These are phyloP conservation scores for Venturia canescens DNA, from an alignment of 1,140 invertebrate genomes.

Conservation along the genomic window DNA sequence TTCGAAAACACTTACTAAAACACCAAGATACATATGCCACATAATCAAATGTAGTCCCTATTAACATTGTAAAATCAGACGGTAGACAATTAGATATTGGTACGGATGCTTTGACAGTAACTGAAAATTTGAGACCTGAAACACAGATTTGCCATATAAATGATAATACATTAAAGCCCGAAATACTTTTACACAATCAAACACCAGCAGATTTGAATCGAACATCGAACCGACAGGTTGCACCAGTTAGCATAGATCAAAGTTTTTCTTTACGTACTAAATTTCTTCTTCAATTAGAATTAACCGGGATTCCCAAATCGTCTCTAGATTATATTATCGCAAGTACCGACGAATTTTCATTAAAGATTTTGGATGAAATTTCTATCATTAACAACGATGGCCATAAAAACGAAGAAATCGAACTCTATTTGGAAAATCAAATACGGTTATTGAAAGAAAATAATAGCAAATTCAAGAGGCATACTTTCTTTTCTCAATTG, in stretches of 20 bases:
- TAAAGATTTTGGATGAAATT: neutral
- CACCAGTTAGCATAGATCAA: neutral
- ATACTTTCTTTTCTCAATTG: neutral
- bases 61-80: neutral
- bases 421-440: neutral
- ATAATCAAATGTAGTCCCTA: neutral
- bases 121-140: neutral
- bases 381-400: neutral
- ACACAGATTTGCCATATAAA: neutral
- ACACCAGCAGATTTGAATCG: too few relatives aligned
- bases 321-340: neutral
- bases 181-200: neutral
- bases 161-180: neutral
- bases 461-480: neutral
- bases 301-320: neutral
- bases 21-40: neutral
- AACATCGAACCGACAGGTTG: too few relatives aligned
- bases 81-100: neutral
- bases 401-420: neutral
- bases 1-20: neutral
- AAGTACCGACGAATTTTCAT: neutral
- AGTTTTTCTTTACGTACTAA: neutral
- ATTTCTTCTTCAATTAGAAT: neutral
- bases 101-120: neutral
- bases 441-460: neutral